Evolutionary conservation across 2,797 vertebrate genomes (phyloP).

Genomic region (Dendrocincla tyrannina): DNA sequence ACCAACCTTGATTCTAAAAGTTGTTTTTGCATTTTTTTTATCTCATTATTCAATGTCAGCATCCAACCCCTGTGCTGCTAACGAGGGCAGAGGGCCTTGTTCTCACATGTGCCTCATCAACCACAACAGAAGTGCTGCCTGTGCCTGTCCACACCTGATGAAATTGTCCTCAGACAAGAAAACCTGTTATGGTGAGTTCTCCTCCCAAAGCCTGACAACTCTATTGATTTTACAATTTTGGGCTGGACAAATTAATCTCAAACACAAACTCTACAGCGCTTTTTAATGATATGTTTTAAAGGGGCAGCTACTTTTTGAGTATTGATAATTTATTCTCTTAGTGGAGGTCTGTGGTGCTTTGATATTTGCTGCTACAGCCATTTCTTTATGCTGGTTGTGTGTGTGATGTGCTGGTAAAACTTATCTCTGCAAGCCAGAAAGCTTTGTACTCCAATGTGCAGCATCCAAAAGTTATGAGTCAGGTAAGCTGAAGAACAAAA

Average conservation of each 20-base stretch:
- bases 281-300: background rate
- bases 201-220: background rate
- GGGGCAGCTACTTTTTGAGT: background rate
- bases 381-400: background rate
- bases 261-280: background rate
- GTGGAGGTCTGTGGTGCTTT: background rate
- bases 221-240: background rate
- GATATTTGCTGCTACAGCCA: background rate
- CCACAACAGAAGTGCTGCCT: slow-evolving; percentile 91
- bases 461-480: slow-evolving; percentile 27
- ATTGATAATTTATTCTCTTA: background rate
- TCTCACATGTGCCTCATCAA: slow-evolving; percentile 97
- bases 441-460: background rate
- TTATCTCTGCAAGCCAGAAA: slow-evolving; percentile 60
- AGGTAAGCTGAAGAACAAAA: slow-evolving; percentile 18
- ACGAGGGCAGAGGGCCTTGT: slow-evolving; percentile 90
- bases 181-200: slow-evolving; percentile 89
- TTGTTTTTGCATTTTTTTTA: background rate
- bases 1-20: background rate
- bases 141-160: slow-evolving; percentile 96
- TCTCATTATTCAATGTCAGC: slow-evolving; percentile 74
- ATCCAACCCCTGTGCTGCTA: slow-evolving; percentile 90
- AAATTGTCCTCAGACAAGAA: slow-evolving; percentile 90
- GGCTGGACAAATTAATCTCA: background rate
- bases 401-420: slow-evolving; percentile 7